Base-by-base conservation (phyloP, 2,888 invertebrate species). In the Luperina testacea region DNA sequence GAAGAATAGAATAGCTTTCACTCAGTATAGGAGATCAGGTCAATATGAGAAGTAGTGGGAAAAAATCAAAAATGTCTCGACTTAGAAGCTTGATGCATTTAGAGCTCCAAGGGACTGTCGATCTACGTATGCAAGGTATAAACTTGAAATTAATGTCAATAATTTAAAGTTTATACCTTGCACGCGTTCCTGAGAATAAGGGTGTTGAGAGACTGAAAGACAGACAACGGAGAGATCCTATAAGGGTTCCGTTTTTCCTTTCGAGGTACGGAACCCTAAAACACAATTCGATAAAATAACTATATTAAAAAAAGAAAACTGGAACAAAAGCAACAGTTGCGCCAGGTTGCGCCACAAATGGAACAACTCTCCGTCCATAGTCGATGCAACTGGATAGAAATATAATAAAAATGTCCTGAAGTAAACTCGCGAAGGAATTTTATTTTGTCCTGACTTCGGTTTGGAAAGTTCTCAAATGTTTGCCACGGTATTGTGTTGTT, bases 341-440 rank as follows among this genome's bases (percentile, higher is more conserved):
- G 15, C 17, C 57, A 75, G 20, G 65, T 65, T 27, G 51, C 17
- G 27, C 38, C 61, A 32, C 57, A 51, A 71, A 73, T 57, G 38
- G 53, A 24, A 51, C 8, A 45, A 65, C 69, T 59, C 59, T 1
- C 32, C 6, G 24, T 24, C 42, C 45, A 17, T 32, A 8, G 17
- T 13, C 20, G n/a, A 82, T 64, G 59, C 51, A 17, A 74, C 53
- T 32, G 65, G 70, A 85, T 75, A 42, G 48, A 72, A 81, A 81
- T 57, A 65, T 81, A 85, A 72, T 57, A 75, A 72, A 75, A 72
- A 69, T 70, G 45, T 72, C 64, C 15, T 38, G 64, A 72, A 70
- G 20, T 64, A 81, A 53, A 61, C 57, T 72, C 15, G 13, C 17
- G 9, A 81, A 69, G 65, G 53, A 61, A 72, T 83, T 84, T 65